Base-by-base conservation (phyloP, 2,888 invertebrate species). In the Spodoptera littoralis region DNA sequence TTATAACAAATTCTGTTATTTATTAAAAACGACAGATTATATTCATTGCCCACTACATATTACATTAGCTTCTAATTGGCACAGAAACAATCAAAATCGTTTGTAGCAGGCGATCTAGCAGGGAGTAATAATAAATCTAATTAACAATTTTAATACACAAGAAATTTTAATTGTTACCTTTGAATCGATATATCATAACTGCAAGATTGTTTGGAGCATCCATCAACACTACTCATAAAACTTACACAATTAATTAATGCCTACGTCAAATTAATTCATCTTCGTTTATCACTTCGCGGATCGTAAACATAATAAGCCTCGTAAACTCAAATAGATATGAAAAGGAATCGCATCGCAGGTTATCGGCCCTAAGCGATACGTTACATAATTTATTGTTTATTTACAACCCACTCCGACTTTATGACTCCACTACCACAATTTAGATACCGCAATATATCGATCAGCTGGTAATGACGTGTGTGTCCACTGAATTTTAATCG, bases 401-500 rank as follows among this genome's bases (percentile, higher is more conserved):
- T 86, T 85, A 86, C 82, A 84, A 81, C 82, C 77, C 68, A 81
- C 81, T 73, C 44, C 67, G 70, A 67, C 74, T 84, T 87, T 83
- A 85, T 81, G 77, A 79, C 73, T 76, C 67, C 70, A 74, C 77
- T 75, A 77, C 51, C 66, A 75, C 64, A 80, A 76, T 78, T 77
- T 78, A 76, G 81, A 79, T 76, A 82, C 74, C 58, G 75, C 77
- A 73, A 82, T 84, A 82, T 85, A 87, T 83, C 77, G 80, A 81
- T 65, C 77, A 77, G 77, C 65, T 76, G 72, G 65, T 81, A 84
- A 82, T 71, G 62, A 73, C 55, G 71, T 68, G 75, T 66, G 76
- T 82, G 82, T 80, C 76, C 78, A 78, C 78, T 83, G 86, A 90
- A 90, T 90, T 88, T 88, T 84, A 87, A 90, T 88, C 66, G 74